Percentiles rank a stretch among this genome's conserved stretches.
phyloP scores from a whole-genome alignment of 2,797 vertebrate species.

The Novumbra hubbsi region DNA sequence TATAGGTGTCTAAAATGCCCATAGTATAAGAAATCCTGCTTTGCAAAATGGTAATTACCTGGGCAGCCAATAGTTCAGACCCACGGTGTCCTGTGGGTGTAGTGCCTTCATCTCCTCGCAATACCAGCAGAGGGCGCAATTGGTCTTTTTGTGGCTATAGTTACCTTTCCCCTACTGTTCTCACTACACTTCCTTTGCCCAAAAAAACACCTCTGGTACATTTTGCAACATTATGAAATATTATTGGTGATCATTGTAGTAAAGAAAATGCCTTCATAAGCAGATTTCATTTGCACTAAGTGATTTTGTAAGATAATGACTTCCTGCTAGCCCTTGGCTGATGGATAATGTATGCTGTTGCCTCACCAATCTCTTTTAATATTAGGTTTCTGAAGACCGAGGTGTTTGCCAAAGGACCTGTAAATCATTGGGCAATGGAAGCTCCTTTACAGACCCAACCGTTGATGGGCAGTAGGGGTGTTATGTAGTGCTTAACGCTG shows the following conservation, averaged over 20 bases:
- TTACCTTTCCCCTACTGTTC: not conserved
- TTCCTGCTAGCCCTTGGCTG: too few species aligned
- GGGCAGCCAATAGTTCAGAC: too few species aligned
- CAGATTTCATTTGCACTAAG: not conserved
- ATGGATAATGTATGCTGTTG: too few species aligned
- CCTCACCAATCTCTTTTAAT: too few species aligned
- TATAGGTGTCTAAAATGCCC: too few species aligned
- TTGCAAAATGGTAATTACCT: too few species aligned
- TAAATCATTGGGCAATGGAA: not conserved
- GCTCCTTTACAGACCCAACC: not conserved
- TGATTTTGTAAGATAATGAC: not conserved
- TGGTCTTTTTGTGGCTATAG: not conserved
- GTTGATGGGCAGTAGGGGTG: not conserved
- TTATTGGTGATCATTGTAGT: not conserved
- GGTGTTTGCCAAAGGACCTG: too few species aligned
- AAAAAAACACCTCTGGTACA: not conserved
- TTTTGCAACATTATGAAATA: not conserved
- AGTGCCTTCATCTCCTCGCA: not conserved
- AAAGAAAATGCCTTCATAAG: not conserved
- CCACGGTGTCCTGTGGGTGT: not conserved
- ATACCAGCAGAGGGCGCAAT: constrained; percentile 41
- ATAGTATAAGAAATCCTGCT: too few species aligned
- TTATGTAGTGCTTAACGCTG: not conserved
- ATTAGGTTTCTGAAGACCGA: too few species aligned
- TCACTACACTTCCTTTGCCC: not conserved